Evolutionary conservation across 1,140 invertebrate genomes (phyloP).

Genomic region (Stegodyphus mimosarum): DNA sequence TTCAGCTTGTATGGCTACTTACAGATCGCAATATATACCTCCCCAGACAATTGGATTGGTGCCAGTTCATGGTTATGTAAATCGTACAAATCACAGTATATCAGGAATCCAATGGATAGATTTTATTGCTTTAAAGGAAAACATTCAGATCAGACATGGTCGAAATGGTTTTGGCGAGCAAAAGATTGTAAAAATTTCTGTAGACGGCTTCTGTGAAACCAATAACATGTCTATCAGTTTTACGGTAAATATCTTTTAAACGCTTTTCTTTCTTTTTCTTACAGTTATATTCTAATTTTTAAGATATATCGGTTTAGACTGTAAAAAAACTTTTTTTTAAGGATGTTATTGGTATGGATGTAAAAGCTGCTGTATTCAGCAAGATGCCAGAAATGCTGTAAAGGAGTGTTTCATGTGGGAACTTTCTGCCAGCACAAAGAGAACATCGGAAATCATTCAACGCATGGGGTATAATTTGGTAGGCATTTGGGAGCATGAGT

Average conservation of each 20-base stretch:
- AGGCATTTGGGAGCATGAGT: constrained; percentile 3
- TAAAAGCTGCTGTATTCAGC: no score
- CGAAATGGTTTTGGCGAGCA: neutral
- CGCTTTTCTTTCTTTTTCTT: neutral
- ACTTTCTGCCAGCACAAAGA: neutral
- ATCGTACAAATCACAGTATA: neutral
- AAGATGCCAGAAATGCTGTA: no score
- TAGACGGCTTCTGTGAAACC: constrained; percentile 2
- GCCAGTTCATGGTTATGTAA: neutral
- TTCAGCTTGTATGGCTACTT: neutral
- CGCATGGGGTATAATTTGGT: neutral
- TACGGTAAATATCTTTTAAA: no score
- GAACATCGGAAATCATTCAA: neutral
- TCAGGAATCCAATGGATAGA: neutral
- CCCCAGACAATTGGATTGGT: neutral
- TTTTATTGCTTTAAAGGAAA: neutral
- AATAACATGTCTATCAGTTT: neutral
- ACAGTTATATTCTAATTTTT: neutral
- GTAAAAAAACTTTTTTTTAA: neutral
- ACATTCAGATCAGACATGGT: neutral
- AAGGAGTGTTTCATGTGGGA: no score
- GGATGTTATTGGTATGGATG: no score
- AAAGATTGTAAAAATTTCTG: neutral
- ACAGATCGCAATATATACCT: neutral
- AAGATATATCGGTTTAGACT: neutral